Percentiles rank a stretch among this genome's conserved stretches.
phyloP scores from a whole-genome alignment of 2,797 vertebrate genomes.

The Hyperoplus immaculatus region DNA sequence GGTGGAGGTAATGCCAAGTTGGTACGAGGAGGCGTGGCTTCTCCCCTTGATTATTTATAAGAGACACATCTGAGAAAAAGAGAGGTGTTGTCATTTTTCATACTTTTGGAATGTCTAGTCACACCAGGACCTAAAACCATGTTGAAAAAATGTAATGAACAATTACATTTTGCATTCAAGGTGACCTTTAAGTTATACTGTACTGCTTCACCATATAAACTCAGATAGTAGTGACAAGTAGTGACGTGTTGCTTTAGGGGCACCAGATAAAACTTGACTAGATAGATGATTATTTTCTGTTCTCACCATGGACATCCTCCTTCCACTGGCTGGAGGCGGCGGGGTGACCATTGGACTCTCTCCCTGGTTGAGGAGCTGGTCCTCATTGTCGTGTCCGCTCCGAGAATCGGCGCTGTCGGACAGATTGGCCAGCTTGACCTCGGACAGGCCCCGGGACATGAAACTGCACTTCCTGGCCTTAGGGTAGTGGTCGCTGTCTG shows the following conservation, averaged over 20 bases:
- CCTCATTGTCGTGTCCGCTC: conserved; percentile 80
- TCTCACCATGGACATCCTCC: conserved; percentile 95
- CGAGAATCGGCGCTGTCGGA: conserved; percentile 83
- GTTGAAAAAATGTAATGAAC: no score
- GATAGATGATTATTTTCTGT: conserved; percentile 1
- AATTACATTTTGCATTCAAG: no score
- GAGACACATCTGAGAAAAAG: no score
- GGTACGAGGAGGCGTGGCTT: no score
- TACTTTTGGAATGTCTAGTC: no score
- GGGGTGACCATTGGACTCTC: conserved; percentile 84
- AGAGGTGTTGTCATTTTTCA: no score
- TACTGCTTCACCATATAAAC: not conserved
- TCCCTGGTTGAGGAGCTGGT: conserved; percentile 70
- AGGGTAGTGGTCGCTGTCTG: conserved; percentile 84
- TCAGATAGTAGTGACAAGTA: not conserved
- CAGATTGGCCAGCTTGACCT: conserved; percentile 81
- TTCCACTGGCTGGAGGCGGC: conserved; percentile 79
- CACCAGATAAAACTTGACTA: not conserved
- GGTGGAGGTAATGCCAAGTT: no score
- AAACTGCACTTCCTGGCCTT: conserved; percentile 89
- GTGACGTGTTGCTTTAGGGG: not conserved
- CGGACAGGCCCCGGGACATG: conserved; percentile 89
- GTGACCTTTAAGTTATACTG: not conserved
- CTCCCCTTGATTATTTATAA: no score
- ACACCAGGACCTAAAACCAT: no score